A percentile compares a stretch with the other conserved stretches of the same genome.
phyloP scores from a whole-genome alignment of 2,888 invertebrate species.

The Toxonevra muliebris region DNA sequence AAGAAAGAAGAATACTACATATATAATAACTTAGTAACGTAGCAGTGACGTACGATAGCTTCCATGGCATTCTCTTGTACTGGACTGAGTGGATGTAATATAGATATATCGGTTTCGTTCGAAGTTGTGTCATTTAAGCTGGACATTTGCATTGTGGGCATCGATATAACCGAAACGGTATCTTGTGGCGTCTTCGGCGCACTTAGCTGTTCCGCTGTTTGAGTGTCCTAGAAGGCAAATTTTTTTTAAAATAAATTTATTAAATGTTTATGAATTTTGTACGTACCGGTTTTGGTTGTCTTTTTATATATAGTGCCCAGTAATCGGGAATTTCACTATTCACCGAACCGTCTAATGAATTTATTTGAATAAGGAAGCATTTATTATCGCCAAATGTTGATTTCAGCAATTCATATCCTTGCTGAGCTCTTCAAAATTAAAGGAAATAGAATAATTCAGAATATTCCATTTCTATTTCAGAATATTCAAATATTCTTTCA shows the following conservation, averaged over 20 bases:
- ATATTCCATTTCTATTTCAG: no score
- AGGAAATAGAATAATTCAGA: constrained; percentile 12
- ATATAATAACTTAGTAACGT: neutral
- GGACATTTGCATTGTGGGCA: constrained; percentile 60
- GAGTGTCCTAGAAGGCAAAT: constrained; percentile 47
- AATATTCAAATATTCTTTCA: no score
- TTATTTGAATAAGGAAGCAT: constrained; percentile 90
- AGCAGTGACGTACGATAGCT: constrained; percentile 64
- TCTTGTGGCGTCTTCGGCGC: constrained; percentile 71
- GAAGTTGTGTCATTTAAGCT: constrained; percentile 43
- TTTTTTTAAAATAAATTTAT: neutral
- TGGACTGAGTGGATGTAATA: constrained; percentile 80
- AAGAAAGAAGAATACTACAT: neutral
- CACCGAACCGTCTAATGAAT: constrained; percentile 76
- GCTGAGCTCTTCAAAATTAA: constrained; percentile 74
- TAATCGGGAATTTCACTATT: constrained; percentile 78
- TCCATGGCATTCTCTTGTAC: constrained; percentile 71
- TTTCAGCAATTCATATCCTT: constrained; percentile 84
- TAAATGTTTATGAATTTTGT: constrained; percentile 4
- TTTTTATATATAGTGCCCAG: constrained; percentile 83
- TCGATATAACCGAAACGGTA: constrained; percentile 64
- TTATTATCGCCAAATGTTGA: constrained; percentile 85
- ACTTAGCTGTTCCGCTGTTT: constrained; percentile 65
- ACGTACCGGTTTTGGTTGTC: constrained; percentile 68
- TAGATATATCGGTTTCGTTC: constrained; percentile 54